Base-by-base conservation (phyloP, 2,888 invertebrate genomes). In the Tyria jacobaeae region DNA sequence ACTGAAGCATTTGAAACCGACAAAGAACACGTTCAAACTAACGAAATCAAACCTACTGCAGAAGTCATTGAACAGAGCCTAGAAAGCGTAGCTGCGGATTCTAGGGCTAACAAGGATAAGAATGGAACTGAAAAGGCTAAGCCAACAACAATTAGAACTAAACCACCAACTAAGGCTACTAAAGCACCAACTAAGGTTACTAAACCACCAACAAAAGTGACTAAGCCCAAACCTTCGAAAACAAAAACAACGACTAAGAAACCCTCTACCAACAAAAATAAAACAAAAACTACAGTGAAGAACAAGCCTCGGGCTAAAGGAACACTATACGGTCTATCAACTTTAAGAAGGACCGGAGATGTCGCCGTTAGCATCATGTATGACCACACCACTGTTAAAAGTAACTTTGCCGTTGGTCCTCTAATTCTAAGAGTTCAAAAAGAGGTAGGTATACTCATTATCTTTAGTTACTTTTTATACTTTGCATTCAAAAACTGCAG, bases 381-480 rank as follows among this genome's bases (percentile, higher is more conserved):
- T 56, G 95, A 96, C 80, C 96, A 97, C 80, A 97, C 97, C 3
- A 97, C 97, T 58, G 96, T 98, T 48, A 97, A 96, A 82, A 97
- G 97, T 59, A 97, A 96, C 86, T 97, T 98, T 84, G 95, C 96
- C 25, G 91, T 98, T 62, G 97, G 97, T 55, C 97, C 97, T 0
- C 89, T 98, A 50, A 96, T 96, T 27, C 89, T 98, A 67, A 96
- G 96, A 88, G 97, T 97, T 0, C 96, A 97, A 84, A 96, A 96
- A 88, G 96, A 96, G 94, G 96, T 96, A 87, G 70, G 9, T n/a
- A n/a, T n/a, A n/a, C 3, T 12, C 17, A 21, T n/a, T 24, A 1
- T 44, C 3, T 44, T 44, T 17, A 27, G 3, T 3, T 44, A 15
- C 25, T 25, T 25, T 25, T 2, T 7, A 1, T 12, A 14, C 12